Evolutionary conservation across 2,888 invertebrate genomes (phyloP).

Genomic region (Galeopsomyia nigrocyanea): DNA sequence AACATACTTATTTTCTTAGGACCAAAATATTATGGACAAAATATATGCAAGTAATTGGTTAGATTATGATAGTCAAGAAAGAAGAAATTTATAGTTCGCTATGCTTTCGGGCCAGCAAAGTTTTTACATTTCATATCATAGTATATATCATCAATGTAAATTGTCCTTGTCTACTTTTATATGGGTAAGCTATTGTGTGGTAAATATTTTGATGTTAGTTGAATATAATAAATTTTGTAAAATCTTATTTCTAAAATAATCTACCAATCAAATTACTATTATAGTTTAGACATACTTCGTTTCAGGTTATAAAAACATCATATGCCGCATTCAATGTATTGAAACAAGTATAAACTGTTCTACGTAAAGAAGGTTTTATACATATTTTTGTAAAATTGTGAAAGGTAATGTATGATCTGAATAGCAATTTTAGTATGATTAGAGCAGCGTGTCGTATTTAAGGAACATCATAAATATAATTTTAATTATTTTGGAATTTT

Average conservation of each 20-base stretch:
- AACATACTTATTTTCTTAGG: conserved; percentile 13
- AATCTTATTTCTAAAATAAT: background rate
- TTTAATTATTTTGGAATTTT: too few species aligned
- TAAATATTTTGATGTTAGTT: too few species aligned
- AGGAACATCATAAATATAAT: too few species aligned
- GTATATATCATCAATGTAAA: background rate
- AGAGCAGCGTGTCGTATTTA: too few species aligned
- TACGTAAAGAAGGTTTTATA: too few species aligned
- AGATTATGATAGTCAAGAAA: background rate
- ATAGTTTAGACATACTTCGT: background rate
- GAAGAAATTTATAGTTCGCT: conserved; percentile 10
- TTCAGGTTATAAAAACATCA: conserved; percentile 36
- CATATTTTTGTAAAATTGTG: background rate
- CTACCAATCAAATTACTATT: background rate
- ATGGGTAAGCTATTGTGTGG: background rate
- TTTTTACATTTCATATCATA: conserved; percentile 18
- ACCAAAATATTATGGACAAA: conserved; percentile 10
- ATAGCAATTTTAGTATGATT: too few species aligned
- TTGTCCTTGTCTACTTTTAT: conserved; percentile 23
- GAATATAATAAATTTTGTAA: background rate
- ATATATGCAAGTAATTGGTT: conserved; percentile 19
- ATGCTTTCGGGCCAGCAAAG: conserved; percentile 7
- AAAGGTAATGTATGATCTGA: too few species aligned
- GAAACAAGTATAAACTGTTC: background rate
- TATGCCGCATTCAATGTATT: conserved; percentile 29